Conservation (phyloP, 2,797 vertebrate genomes). For the Harpagifer antarcticus region DNA sequence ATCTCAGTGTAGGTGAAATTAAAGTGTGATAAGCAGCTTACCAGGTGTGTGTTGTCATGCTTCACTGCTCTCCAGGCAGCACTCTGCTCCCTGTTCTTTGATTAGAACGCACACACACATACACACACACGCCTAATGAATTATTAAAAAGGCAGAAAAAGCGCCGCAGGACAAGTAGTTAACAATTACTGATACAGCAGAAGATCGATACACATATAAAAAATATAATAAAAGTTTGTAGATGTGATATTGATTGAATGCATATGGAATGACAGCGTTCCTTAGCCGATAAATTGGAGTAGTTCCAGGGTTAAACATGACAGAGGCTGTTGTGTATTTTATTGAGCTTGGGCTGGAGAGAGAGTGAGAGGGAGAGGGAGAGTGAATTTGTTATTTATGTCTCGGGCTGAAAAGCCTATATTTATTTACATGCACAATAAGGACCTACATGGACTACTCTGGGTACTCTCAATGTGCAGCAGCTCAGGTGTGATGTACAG, state of each 20-base stretch:
- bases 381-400: constrained; percentile 57
- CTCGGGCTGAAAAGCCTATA: constrained; percentile 12
- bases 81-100: constrained; percentile 73
- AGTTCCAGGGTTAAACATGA: constrained; percentile 49
- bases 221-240: constrained; percentile 61
- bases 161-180: constrained; percentile 54
- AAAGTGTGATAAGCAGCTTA: constrained; percentile 86
- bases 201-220: constrained; percentile 55
- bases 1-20: constrained; percentile 80
- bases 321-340: constrained; percentile 45
- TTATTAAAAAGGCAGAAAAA: constrained; percentile 69
- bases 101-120: constrained; percentile 50
- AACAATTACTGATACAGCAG: constrained; percentile 59
- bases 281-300: constrained; percentile 36
- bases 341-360: constrained; percentile 41
- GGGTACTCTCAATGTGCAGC: constrained; percentile 10
- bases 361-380: constrained; percentile 36
- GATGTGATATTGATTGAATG: constrained; percentile 61
- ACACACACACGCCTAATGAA: constrained; percentile 61
- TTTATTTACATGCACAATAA: constrained; percentile 40
- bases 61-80: constrained; percentile 76
- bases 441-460: constrained; percentile 16
- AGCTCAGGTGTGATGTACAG: background rate
- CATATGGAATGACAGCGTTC: constrained; percentile 13
- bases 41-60: constrained; percentile 83